phyloP scores from a whole-genome alignment of 2,888 invertebrate genomes.

The Malthinus flaveolus region DNA sequence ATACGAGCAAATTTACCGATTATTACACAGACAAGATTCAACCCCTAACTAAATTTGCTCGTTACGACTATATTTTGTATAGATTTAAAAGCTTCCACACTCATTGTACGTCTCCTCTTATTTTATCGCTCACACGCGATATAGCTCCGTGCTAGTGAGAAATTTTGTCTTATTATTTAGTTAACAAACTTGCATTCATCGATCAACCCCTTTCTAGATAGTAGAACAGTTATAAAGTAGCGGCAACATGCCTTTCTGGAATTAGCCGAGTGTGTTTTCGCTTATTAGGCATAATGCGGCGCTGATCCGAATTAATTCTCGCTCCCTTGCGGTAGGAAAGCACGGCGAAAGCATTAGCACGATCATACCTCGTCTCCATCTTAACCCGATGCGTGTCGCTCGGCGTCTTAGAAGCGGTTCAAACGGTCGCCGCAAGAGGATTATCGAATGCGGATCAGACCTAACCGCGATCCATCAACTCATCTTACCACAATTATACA shows the following conservation, averaged over 20 bases:
- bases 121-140: neutral
- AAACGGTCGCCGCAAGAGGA: slow-evolving; percentile 54
- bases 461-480: slow-evolving; percentile 41
- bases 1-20: slow-evolving; percentile 41
- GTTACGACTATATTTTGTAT: slow-evolving; percentile 1
- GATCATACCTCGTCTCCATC: slow-evolving; percentile 55
- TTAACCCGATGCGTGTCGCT: slow-evolving; percentile 51
- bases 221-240: slow-evolving; percentile 23
- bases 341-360: slow-evolving; percentile 56
- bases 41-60: slow-evolving; percentile 16
- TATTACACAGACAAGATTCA: slow-evolving; percentile 19
- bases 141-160: neutral
- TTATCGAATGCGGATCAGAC: slow-evolving; percentile 53
- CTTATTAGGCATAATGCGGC: slow-evolving; percentile 54
- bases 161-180: neutral
- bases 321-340: slow-evolving; percentile 52
- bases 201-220: slow-evolving; percentile 12
- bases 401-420: slow-evolving; percentile 51
- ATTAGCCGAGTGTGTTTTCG: slow-evolving; percentile 52
- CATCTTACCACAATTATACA: slow-evolving; percentile 47
- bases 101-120: slow-evolving; percentile 1
- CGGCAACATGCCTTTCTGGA: slow-evolving; percentile 36
- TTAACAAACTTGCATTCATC: neutral
- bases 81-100: slow-evolving; percentile 2
- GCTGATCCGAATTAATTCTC: slow-evolving; percentile 52